These are phyloP conservation scores for Danio rerio DNA, from an alignment of 2,113 vertebrate genomes.

Conservation along the genomic window GRCz12tu NC_133196.1:35613501-35614000, in stretches of 20 bases:
- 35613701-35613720: not conserved
- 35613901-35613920: not conserved
- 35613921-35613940: not conserved
- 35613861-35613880: not conserved
- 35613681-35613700: conserved; percentile 16
- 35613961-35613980: not conserved
- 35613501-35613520: too few species aligned
- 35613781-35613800: not conserved
- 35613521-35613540: too few species aligned
- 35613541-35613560: too few species aligned
- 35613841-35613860: conserved; percentile 9
- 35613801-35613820: not conserved
- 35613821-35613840: not conserved
- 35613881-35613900: conserved; percentile 1
- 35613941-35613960: not conserved
- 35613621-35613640: conserved; percentile 24
- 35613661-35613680: conserved; percentile 29
- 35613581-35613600: not conserved
- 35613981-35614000: not conserved
- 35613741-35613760: not conserved
- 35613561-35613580: too few species aligned
- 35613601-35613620: not conserved
- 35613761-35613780: not conserved
- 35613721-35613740: not conserved
- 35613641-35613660: not conserved